Evolutionary conservation across 2,888 invertebrate genomes (phyloP).

Genomic region (Epinotia bilunana): DNA sequence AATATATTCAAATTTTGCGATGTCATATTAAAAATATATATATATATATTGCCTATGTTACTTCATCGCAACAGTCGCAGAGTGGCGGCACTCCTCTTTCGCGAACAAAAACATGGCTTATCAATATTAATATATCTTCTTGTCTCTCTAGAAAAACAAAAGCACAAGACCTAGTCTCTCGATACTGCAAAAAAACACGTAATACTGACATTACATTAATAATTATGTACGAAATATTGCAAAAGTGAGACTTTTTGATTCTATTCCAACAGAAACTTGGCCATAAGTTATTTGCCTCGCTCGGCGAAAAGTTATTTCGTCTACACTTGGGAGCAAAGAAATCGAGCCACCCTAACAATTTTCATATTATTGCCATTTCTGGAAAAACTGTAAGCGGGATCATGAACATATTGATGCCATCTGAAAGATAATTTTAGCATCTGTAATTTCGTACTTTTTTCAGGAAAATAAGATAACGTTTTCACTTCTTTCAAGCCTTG

Average conservation of each 20-base stretch:
- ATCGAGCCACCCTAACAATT: too few relatives aligned
- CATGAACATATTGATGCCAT: too few relatives aligned
- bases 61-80: neutral
- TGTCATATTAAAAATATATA: neutral
- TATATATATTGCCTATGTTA: neutral
- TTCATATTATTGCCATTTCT: too few relatives aligned
- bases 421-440: too few relatives aligned
- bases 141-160: neutral
- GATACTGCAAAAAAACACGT: neutral
- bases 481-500: too few relatives aligned
- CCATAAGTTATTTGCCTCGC: neutral
- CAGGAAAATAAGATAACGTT: too few relatives aligned
- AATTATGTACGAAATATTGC: neutral
- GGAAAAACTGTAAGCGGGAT: too few relatives aligned
- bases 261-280: neutral
- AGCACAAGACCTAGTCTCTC: neutral
- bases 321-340: too few relatives aligned
- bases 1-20: neutral
- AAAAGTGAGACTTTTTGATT: neutral
- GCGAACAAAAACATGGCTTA: neutral
- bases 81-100: neutral
- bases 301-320: too few relatives aligned
- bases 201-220: neutral
- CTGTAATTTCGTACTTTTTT: too few relatives aligned
- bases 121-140: constrained; percentile 2